phyloP scores from a whole-genome alignment of 2,113 vertebrate genomes.

The Paracyprichromis sp. region DNA sequence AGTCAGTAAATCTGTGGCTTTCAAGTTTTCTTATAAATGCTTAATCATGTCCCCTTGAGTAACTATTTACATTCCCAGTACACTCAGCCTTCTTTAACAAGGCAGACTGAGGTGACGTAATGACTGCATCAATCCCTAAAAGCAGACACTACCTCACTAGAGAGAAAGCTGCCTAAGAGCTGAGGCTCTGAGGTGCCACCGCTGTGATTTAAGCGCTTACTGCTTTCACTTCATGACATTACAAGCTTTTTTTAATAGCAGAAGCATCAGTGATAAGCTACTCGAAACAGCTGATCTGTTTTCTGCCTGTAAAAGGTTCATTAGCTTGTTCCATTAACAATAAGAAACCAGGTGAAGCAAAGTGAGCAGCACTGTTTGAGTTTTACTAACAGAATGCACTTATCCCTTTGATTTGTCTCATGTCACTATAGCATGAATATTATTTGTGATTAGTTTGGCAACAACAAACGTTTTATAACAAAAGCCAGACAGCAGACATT shows the following conservation, averaged over 20 bases:
- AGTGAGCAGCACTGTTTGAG: not conserved
- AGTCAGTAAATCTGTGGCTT: not conserved
- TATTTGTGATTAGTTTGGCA: not conserved
- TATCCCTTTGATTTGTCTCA: not conserved
- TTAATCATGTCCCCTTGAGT: not conserved
- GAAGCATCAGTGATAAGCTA: conserved; percentile 24
- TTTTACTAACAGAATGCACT: not conserved
- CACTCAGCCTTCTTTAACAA: conserved; percentile 1
- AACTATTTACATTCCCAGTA: conserved; percentile 26
- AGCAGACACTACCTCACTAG: conserved; percentile 67
- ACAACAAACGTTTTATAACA: not conserved
- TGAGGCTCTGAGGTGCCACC: conserved; percentile 11
- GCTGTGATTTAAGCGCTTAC: conserved; percentile 29
- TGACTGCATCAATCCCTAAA: conserved; percentile 46
- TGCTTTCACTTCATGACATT: not conserved
- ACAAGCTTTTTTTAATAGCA: not conserved
- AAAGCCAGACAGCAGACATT: not conserved
- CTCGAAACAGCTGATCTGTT: conserved; percentile 46
- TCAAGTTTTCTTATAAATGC: not conserved
- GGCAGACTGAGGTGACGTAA: conserved; percentile 54
- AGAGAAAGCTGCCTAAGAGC: conserved; percentile 20
- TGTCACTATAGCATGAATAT: not conserved
- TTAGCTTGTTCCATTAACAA: conserved; percentile 18
- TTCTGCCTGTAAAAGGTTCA: conserved; percentile 57
- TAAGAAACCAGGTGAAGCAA: not conserved